Percentiles rank a stretch among this genome's conserved stretches.
Conservation (phyloP, 1,140 invertebrate species). For the Lethocerus indicus region DNA sequence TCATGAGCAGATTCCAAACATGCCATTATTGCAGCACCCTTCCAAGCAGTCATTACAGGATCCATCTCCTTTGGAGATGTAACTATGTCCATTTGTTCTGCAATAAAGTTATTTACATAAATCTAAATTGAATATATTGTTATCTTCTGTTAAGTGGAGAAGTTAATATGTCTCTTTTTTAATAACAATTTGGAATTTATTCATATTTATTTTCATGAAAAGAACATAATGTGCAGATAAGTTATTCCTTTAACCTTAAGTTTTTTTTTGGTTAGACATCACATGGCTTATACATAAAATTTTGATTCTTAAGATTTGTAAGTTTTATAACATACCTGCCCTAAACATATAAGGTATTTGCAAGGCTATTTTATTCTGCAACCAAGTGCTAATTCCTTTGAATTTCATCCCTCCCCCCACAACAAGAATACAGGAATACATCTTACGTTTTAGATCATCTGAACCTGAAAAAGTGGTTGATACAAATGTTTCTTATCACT, state of each 20-base stretch:
- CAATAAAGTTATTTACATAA: too few species aligned
- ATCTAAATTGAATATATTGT: too few species aligned
- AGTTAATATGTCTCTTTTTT: too few species aligned
- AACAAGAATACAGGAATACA: slow-evolving; percentile 85
- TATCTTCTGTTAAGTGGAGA: too few species aligned
- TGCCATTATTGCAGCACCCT: slow-evolving; percentile 83
- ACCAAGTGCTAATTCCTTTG: slow-evolving; percentile 68
- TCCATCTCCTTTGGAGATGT: slow-evolving; percentile 79
- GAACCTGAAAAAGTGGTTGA: slow-evolving; percentile 31
- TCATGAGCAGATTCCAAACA: slow-evolving; percentile 85
- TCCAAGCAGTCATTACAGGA: slow-evolving; percentile 74
- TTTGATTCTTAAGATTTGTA: too few species aligned
- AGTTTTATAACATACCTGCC: slow-evolving; percentile 34
- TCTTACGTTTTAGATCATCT: slow-evolving; percentile 82
- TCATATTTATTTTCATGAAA: too few species aligned
- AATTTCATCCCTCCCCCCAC: slow-evolving; percentile 85
- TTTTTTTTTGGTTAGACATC: too few species aligned
- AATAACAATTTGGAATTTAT: too few species aligned
- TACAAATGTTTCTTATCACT: too few species aligned
- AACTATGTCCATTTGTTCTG: slow-evolving; percentile 68
- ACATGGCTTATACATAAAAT: too few species aligned
- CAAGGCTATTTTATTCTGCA: slow-evolving; percentile 69
- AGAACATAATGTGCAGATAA: too few species aligned
- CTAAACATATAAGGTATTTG: slow-evolving; percentile 65
- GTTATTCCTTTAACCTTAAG: too few species aligned